Evolutionary conservation across 2,113 vertebrate genomes (phyloP).

Genomic region (Burhinus bistriatus): DNA sequence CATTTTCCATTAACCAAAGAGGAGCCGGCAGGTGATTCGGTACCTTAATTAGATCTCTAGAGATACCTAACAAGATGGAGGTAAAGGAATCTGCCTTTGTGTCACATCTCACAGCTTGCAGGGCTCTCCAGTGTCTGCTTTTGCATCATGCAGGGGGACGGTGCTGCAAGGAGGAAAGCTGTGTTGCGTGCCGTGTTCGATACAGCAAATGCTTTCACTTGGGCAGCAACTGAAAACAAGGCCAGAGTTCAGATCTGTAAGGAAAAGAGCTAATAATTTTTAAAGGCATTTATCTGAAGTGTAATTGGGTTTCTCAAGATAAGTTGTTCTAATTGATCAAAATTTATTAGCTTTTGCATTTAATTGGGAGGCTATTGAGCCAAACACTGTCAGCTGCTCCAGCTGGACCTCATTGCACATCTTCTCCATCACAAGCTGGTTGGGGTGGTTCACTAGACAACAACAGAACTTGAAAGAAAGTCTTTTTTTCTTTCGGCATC

Average conservation of each 20-base stretch:
- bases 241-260: not conserved
- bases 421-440: not conserved
- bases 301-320: not conserved
- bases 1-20: not conserved
- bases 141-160: not conserved
- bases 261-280: not conserved
- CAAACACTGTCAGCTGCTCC: not conserved
- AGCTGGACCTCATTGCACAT: not conserved
- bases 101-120: not conserved
- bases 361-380: not conserved
- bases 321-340: not conserved
- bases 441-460: not conserved
- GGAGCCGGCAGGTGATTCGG: not conserved
- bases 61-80: not conserved
- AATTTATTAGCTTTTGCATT: not conserved
- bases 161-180: not conserved
- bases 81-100: not conserved
- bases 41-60: not conserved
- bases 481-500: not conserved
- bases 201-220: not conserved
- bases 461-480: not conserved
- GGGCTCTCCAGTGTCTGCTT: not conserved
- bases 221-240: not conserved
- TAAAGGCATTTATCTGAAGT: not conserved
- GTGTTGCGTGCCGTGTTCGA: fast-evolving